These are phyloP conservation scores for Nebria salina DNA, from an alignment of 2,888 invertebrate species.

Conservation along the genomic window DNA sequence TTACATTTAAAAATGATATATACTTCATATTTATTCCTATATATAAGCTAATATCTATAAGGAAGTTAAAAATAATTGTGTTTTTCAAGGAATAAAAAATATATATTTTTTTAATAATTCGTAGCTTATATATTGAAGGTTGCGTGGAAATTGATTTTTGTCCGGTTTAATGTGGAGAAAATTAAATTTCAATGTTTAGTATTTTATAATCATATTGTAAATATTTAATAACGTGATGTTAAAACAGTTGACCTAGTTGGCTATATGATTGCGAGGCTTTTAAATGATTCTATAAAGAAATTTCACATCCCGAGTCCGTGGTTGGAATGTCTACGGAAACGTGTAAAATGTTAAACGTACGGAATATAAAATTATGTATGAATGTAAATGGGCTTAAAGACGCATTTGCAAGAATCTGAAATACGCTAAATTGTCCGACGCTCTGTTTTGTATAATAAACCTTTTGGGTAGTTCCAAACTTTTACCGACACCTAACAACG, in stretches of 20 bases:
- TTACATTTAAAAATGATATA: too few species aligned
- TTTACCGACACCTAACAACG: background rate
- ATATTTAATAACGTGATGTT: background rate
- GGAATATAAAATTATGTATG: background rate
- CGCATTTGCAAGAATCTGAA: background rate
- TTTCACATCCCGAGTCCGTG: background rate
- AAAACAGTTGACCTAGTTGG: background rate
- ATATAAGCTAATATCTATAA: too few species aligned
- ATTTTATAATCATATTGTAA: background rate
- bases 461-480: background rate
- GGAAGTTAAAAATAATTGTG: too few species aligned
- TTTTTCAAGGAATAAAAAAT: too few species aligned
- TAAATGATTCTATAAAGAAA: conserved; percentile 1
- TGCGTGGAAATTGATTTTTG: too few species aligned
- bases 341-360: background rate
- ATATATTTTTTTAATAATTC: too few species aligned
- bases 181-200: background rate
- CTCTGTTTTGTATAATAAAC: background rate
- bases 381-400: background rate
- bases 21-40: too few species aligned
- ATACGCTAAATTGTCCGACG: background rate
- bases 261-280: background rate
- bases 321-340: background rate
- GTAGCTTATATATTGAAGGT: too few species aligned
- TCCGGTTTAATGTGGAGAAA: background rate